Evolutionary conservation across 2,797 vertebrate genomes (phyloP).

Genomic region (Malurus splendens): DNA sequence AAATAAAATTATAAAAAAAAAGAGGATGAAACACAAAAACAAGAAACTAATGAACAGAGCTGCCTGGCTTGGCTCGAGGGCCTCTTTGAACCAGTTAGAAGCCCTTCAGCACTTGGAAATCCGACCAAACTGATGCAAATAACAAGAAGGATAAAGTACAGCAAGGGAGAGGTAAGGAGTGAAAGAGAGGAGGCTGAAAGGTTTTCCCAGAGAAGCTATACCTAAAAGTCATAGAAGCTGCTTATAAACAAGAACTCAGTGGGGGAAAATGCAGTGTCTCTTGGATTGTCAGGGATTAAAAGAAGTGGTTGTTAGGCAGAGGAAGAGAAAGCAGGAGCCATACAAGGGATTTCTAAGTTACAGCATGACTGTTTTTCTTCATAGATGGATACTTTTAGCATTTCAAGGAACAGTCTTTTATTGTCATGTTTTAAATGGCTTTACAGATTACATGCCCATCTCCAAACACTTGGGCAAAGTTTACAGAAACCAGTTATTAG

Average conservation of each 20-base stretch:
- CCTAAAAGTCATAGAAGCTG: background rate
- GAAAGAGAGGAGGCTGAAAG: background rate
- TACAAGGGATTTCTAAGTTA: background rate
- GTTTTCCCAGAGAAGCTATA: background rate
- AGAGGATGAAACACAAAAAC: slow-evolving; percentile 6
- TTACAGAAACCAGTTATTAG: background rate
- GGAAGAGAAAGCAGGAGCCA: background rate
- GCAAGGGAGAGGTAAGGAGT: background rate
- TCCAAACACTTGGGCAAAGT: background rate
- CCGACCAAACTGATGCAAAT: background rate
- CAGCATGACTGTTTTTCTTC: background rate
- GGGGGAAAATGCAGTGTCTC: background rate
- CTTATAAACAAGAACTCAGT: background rate
- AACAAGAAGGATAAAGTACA: background rate
- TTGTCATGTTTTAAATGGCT: background rate
- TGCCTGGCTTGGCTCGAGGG: slow-evolving; percentile 17
- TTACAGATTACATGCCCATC: background rate
- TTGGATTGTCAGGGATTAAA: background rate
- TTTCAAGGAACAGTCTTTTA: background rate
- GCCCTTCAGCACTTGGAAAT: slow-evolving; percentile 6
- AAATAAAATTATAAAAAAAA: background rate
- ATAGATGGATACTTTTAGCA: background rate
- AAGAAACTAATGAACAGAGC: slow-evolving; percentile 30
- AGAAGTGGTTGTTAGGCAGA: background rate
- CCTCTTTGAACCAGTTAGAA: slow-evolving; percentile 22